phyloP scores from a whole-genome alignment of 2,888 invertebrate genomes.

The Dendrolimus houi region DNA sequence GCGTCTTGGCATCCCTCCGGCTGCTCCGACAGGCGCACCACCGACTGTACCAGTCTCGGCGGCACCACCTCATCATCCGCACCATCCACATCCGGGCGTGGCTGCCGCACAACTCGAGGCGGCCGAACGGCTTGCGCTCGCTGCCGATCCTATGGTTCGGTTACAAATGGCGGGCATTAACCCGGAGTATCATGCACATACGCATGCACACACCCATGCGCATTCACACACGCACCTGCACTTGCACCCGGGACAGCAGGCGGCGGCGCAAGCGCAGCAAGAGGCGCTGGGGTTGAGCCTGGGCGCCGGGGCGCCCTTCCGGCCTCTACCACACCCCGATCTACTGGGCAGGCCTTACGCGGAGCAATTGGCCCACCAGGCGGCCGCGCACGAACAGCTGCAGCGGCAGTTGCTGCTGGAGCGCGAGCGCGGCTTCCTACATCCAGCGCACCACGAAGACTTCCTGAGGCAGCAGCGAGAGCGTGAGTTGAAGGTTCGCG shows the following conservation, averaged over 20 bases:
- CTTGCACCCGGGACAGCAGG: slow-evolving; percentile 85
- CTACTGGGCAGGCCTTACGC: slow-evolving; percentile 88
- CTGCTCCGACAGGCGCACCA: slow-evolving; percentile 75
- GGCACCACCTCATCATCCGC: slow-evolving; percentile 74
- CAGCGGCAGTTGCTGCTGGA: slow-evolving; percentile 90
- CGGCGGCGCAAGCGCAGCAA: slow-evolving; percentile 78
- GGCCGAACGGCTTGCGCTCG: slow-evolving; percentile 87
- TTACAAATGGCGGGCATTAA: slow-evolving; percentile 95
- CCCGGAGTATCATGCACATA: slow-evolving; percentile 94
- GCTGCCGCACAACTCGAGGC: slow-evolving; percentile 81
- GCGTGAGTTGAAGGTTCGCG: slow-evolving; percentile 89
- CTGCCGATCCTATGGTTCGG: slow-evolving; percentile 94
- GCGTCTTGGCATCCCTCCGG: slow-evolving; percentile 85
- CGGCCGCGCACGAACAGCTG: slow-evolving; percentile 89
- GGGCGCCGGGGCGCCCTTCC: slow-evolving; percentile 71
- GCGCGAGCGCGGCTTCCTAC: slow-evolving; percentile 81
- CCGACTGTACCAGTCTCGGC: slow-evolving; percentile 68
- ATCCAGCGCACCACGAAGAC: slow-evolving; percentile 75
- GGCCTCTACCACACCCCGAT: slow-evolving; percentile 85
- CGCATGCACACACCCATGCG: slow-evolving; percentile 93
- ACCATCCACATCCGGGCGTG: slow-evolving; percentile 69
- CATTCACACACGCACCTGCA: slow-evolving; percentile 93
- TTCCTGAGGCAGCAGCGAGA: slow-evolving; percentile 87
- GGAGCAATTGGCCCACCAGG: slow-evolving; percentile 87
- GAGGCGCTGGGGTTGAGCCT: slow-evolving; percentile 71